phyloP scores from a whole-genome alignment of 1,140 invertebrate genomes.

The Trichogramma pretiosum region DNA sequence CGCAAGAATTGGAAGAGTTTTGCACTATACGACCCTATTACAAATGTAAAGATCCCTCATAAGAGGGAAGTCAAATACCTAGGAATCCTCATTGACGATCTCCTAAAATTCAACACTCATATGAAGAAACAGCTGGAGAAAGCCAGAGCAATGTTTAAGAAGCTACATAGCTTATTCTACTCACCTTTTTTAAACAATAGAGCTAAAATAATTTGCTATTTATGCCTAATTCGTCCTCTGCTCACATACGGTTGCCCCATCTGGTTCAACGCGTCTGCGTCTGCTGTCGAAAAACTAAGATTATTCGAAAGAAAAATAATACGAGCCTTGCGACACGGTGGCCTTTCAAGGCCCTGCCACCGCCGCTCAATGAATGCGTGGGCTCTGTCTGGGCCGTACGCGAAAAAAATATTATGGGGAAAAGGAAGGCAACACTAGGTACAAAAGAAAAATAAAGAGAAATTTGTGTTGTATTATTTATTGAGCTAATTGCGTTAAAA shows the following conservation, averaged over 20 bases:
- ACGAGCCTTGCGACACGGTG: too few relatives aligned
- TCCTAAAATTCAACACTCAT: conserved; percentile 18
- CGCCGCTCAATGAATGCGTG: too few relatives aligned
- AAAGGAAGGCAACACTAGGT: too few relatives aligned
- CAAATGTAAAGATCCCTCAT: too few relatives aligned
- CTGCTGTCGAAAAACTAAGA: conserved; percentile 21
- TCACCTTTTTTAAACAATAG: conserved; percentile 12
- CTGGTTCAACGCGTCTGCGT: conserved; percentile 21
- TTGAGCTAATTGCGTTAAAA: too few relatives aligned
- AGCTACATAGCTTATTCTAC: conserved; percentile 14
- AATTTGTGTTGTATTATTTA: too few relatives aligned
- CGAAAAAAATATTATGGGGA: too few relatives aligned
- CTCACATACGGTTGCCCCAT: conserved; percentile 21
- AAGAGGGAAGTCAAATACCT: conserved; percentile 19
- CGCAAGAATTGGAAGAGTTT: conserved; percentile 11
- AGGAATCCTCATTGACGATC: conserved; percentile 17
- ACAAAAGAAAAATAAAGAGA: too few relatives aligned
- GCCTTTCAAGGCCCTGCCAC: too few relatives aligned
- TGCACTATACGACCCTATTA: too few relatives aligned
- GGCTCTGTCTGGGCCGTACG: too few relatives aligned
- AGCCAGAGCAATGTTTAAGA: conserved; percentile 19
- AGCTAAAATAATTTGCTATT: conserved; percentile 24
- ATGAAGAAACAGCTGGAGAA: conserved; percentile 16
- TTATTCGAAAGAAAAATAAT: conserved; percentile 22
- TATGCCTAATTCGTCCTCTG: conserved; percentile 20